Evolutionary conservation across 2,888 invertebrate genomes (phyloP).

Genomic region (Rhodophaea formosa): DNA sequence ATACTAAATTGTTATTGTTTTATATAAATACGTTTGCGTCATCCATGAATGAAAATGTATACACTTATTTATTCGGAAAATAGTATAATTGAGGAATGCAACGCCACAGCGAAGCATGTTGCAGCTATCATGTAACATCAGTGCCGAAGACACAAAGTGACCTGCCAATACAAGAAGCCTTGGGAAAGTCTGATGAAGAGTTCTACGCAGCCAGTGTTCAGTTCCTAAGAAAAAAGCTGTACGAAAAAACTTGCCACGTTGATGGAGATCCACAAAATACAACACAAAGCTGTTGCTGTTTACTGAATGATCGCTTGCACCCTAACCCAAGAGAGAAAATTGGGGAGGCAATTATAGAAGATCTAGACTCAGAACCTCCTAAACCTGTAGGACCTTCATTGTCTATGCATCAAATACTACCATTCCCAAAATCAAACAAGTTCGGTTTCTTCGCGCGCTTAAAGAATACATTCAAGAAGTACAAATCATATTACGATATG

Average conservation of each 20-base stretch:
- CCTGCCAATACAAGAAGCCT: conserved; percentile 25
- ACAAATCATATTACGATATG: conserved; percentile 35
- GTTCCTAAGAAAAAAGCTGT: conserved; percentile 60
- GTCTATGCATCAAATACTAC: conserved; percentile 65
- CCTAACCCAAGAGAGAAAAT: conserved; percentile 20
- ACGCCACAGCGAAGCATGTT: conserved; percentile 11
- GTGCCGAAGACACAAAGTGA: conserved; percentile 21
- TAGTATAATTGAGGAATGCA: conserved; percentile 15
- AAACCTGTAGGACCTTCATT: conserved; percentile 36
- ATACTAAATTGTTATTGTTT: conserved; percentile 3
- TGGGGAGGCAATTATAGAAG: conserved; percentile 21
- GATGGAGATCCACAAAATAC: conserved; percentile 28
- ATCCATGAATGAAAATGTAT: conserved; percentile 11
- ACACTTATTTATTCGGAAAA: conserved; percentile 10
- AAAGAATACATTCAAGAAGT: conserved; percentile 51
- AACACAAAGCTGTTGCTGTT: conserved; percentile 53
- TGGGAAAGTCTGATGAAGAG: conserved; percentile 42
- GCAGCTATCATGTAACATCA: conserved; percentile 10
- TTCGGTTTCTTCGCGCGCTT: conserved; percentile 52
- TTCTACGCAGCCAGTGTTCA: conserved; percentile 67
- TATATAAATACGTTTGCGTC: not conserved
- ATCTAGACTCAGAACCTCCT: conserved; percentile 2
- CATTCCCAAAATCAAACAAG: conserved; percentile 61
- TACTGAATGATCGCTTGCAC: conserved; percentile 27
- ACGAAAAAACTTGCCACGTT: conserved; percentile 44